These are phyloP conservation scores for Acrocyrtus sp. DNA, from an alignment of 2,888 invertebrate species.

Conservation along the genomic window DNA sequence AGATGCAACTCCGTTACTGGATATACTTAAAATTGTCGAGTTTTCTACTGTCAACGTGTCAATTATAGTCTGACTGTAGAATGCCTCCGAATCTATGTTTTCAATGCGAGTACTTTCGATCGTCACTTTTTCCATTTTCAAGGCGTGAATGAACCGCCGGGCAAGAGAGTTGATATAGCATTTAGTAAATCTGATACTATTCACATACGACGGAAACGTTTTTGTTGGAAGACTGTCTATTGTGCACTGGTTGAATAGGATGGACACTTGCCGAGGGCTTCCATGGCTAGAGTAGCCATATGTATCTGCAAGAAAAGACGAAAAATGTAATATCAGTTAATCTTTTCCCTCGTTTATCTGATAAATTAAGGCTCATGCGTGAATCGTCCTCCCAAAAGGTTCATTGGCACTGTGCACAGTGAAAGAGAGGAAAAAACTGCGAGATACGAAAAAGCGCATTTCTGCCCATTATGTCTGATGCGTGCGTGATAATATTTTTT, in stretches of 20 bases:
- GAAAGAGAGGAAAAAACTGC: too few species aligned
- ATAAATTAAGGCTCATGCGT: neutral
- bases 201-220: conserved; percentile 60
- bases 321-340: neutral
- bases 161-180: conserved; percentile 71
- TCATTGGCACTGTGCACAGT: too few species aligned
- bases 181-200: conserved; percentile 64
- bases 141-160: conserved; percentile 75
- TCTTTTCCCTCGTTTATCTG: neutral
- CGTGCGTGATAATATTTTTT: too few species aligned
- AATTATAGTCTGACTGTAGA: conserved; percentile 71
- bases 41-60: conserved; percentile 64
- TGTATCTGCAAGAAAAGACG: neutral
- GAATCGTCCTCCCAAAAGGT: neutral
- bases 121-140: conserved; percentile 73
- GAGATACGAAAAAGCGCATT: too few species aligned
- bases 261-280: conserved; percentile 26
- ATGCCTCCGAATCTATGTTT: conserved; percentile 56
- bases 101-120: conserved; percentile 66
- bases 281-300: conserved; percentile 22
- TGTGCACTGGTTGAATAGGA: conserved; percentile 47
- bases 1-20: conserved; percentile 52
- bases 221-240: conserved; percentile 55
- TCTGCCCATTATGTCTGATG: too few species aligned
- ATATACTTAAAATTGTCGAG: conserved; percentile 44